Base-by-base conservation (phyloP, 2,797 vertebrate genomes). In the Danio kyathit region DNA sequence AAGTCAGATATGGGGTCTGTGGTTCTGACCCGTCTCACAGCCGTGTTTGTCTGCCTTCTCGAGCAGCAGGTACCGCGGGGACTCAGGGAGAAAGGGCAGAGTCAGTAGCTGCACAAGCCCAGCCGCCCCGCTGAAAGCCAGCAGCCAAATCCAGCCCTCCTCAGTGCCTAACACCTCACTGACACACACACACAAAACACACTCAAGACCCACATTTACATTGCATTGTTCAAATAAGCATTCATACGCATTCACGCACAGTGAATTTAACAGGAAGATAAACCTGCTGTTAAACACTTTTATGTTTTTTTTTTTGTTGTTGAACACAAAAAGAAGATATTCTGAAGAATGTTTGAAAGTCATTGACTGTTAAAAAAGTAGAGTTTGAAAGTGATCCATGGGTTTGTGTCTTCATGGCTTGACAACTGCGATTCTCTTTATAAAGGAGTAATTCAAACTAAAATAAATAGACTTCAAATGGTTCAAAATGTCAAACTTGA, bases 81-180 rank as follows among this genome's bases (percentile, higher is more conserved):
- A 94, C 84, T 95, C 95, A 1, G 95, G 95, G 21, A 95, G 88
- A 74, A 94, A 87, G 44, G 93, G 91, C 72, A 95, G 83, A 7
- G 87, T 87, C 85, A 85, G 5, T 44, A 95, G 87, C 88, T 95
- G 94, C 54, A 95, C 52, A 13, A 94, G 43, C 0, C 91, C 93
- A 5, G 88, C 79, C 8, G 90, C 84, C 1, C 88, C 92, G 12
- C 80, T 91, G 83, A 94, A 90, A 5, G 88, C 88, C 16, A 95
- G 88, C 76, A 96, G 88, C 87, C 91, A 93, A 5, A 90, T 91
- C 94, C 94, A 96, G 21, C 79, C 19, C 16, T 89, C 81, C 79
- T 89, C 82, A 6, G 91, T 91, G 0, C 94, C 94, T 46, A 95
- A 88, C 10, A 95, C 12, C 85, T 96, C 93, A 57, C 95, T 95